Base-by-base conservation (phyloP, 2,797 vertebrate genomes). In the Lagocephalus sceleratus region DNA sequence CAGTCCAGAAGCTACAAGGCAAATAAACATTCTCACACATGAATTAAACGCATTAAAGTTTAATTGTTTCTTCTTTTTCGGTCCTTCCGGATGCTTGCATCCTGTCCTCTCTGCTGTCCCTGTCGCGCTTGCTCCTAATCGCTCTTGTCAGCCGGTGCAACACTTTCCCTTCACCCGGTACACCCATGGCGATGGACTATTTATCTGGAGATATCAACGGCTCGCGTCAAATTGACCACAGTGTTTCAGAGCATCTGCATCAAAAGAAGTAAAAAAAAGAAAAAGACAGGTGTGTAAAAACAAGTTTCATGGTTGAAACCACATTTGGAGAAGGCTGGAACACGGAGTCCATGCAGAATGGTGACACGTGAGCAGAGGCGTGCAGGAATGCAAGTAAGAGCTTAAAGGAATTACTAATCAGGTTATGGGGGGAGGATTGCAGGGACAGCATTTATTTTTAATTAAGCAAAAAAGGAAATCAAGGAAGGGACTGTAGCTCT, bases 181-280 rank as follows among this genome's bases (percentile, higher is more conserved):
- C 68, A 54, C 56, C 50, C 21, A 12, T 46, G 29, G 59, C 55
- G 17, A 68, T 20, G 51, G 71, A 79, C 83, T 82, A 83, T 80
- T 83, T 82, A 87, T 83, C 79, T 78, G 76, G 40, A 63, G 53
- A 70, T 75, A 64, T 73, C 69, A 41, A 83, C 83, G 73, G 84
- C 79, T 85, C 80, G 78, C 76, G 74, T 76, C 73, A 66, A 46
- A 55, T 60, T 57, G 72, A 62, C 59, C 61, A 48, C 51, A 44
- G 32, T 60, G 58, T 51, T 11, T 9, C 29, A 29, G 29, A 25
- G 23, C 23, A 7, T 25, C 4, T 25, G 23, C 7, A 7, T 12
- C 32, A 35, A 35, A 35, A 29, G n/a, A n/a, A n/a, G n/a, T n/a
- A n/a, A n/a, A n/a, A n/a, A n/a, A n/a, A n/a, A n/a, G n/a, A n/a